Base-by-base conservation (phyloP, 1,140 invertebrate genomes). In the Listronotus oregonensis region DNA sequence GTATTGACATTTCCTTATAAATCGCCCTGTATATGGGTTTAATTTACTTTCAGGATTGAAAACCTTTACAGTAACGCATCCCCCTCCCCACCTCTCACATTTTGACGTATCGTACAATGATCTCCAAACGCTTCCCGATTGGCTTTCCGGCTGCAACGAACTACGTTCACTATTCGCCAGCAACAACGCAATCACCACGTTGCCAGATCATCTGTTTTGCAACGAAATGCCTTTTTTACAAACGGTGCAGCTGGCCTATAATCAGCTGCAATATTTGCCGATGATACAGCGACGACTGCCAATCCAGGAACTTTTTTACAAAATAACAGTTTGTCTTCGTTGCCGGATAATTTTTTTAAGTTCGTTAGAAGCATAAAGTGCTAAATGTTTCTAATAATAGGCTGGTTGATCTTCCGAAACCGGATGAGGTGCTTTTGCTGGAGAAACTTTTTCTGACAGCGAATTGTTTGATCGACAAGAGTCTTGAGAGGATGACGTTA, bases 381-480 rank as follows among this genome's bases (percentile, higher is more conserved):
- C 73, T 94, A 50, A 93, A 93, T 79, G 81, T 91, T 6, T 88
- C 90, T 1, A 92, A 92, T 74, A 94, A 93, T 77, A 84, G 88
- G 66, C 71, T 92, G 11, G 85, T 84, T 57, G 84, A 88, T 55
- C 77, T 91, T 70, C 88, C 89, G 5, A 84, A 85, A 42, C 81
- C 83, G 61, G 80, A 86, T 43, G 81, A 86, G 72, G 72, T 77
- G 21, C 73, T 79, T 32, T 80, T 85, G 69, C 76, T 94, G 51
- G 89, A 92, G 77, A 86, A 89, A 71, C 78, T 93, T 0, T 91
- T 89, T 64, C 74, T 93, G 50, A 90, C 90, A 11, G 88, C 87
- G 1, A 94, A 94, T 79, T 90, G 88, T 72, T 82, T 94, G 50
- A 87, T 85, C 18, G 89, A 92, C 76, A 86, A 85, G 64, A 84